These are phyloP conservation scores for Masticophis lateralis DNA, from an alignment of 2,797 vertebrate species.

Conservation along the genomic window DNA sequence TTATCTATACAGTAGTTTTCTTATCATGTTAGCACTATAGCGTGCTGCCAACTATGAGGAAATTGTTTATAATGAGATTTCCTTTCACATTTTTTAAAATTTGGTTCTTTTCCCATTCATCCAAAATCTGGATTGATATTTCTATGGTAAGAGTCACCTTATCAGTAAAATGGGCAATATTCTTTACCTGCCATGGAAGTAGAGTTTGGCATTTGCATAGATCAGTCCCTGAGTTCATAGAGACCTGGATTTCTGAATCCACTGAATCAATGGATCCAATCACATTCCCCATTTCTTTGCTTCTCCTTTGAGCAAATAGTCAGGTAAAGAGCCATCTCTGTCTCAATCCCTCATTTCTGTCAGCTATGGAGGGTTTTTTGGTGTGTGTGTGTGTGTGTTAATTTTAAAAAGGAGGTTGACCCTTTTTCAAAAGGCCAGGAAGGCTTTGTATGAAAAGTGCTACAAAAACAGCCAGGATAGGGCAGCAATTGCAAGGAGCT, in stretches of 20 bases:
- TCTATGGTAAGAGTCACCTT: conserved; percentile 38
- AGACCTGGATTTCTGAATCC: neutral
- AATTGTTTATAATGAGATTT: conserved; percentile 25
- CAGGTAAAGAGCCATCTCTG: neutral
- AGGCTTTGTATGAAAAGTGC: neutral
- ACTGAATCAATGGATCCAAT: neutral
- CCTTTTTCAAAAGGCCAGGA: neutral
- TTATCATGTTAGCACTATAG: neutral
- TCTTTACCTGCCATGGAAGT: neutral
- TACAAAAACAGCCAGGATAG: neutral
- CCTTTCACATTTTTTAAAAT: conserved; percentile 13
- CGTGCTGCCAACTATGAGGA: neutral
- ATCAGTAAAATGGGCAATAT: neutral
- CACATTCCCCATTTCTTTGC: neutral
- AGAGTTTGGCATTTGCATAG: neutral
- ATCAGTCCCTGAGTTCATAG: neutral
- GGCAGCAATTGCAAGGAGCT: neutral
- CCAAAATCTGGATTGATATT: conserved; percentile 28
- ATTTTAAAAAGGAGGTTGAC: neutral
- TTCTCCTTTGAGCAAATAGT: neutral
- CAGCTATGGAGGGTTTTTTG: neutral
- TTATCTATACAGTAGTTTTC: conserved; percentile 29
- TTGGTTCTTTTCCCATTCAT: conserved; percentile 20
- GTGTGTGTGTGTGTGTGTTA: neutral
- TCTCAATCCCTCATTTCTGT: neutral